phyloP scores from a whole-genome alignment of 1,140 invertebrate species.

The Phocides pigmalion region DNA sequence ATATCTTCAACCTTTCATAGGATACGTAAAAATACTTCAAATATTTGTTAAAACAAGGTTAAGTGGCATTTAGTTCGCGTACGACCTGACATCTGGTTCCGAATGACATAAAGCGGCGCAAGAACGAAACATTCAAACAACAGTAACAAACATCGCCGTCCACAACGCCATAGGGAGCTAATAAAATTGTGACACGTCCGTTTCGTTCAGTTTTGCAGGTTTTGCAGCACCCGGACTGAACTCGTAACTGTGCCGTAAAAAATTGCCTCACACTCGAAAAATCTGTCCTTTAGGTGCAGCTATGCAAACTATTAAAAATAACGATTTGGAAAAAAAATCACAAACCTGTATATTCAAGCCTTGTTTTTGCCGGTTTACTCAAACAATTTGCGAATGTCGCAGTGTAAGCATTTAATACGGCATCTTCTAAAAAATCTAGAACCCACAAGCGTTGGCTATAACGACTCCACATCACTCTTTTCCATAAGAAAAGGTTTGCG shows the following conservation, averaged over 20 bases:
- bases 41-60: neutral
- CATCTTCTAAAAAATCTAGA: neutral
- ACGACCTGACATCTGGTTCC: neutral
- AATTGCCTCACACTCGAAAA: slow-evolving; percentile 24
- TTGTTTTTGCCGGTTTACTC: slow-evolving; percentile 1
- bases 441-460: too few relatives aligned
- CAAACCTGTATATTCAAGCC: slow-evolving; percentile 10
- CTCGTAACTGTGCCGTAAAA: slow-evolving; percentile 31
- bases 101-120: neutral
- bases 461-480: too few relatives aligned
- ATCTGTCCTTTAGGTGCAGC: slow-evolving; percentile 28
- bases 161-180: slow-evolving; percentile 35
- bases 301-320: slow-evolving; percentile 33
- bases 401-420: neutral
- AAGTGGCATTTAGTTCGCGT: neutral
- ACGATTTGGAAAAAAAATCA: slow-evolving; percentile 20
- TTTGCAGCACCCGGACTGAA: slow-evolving; percentile 24
- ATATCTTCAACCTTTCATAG: too few relatives aligned
- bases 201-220: slow-evolving; percentile 28
- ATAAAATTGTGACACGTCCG: slow-evolving; percentile 36
- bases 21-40: too few relatives aligned
- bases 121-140: slow-evolving; percentile 9
- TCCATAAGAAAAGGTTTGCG: too few relatives aligned
- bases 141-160: slow-evolving; percentile 21
- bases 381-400: slow-evolving; percentile 12